These are phyloP conservation scores for Chaetops frenatus DNA, from an alignment of 2,113 vertebrate species.

Conservation along the genomic window DNA sequence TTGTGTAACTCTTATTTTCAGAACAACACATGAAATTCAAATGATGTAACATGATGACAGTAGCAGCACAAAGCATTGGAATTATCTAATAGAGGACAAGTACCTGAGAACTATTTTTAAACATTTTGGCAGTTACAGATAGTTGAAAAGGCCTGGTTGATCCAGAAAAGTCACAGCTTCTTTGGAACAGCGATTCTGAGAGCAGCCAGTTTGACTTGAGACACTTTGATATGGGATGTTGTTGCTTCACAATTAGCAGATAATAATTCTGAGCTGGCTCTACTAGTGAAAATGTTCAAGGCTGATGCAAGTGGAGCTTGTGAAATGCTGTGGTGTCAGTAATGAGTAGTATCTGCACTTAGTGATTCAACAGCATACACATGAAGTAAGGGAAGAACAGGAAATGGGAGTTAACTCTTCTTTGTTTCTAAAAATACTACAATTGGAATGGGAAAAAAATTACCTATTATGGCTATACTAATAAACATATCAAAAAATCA, in stretches of 20 bases:
- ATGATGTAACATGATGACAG: neutral
- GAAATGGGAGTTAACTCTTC: slow-evolving; percentile 37
- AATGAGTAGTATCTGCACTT: neutral
- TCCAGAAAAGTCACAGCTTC: neutral
- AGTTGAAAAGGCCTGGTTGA: neutral
- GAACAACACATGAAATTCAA: neutral
- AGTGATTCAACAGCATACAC: neutral
- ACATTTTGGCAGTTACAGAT: neutral
- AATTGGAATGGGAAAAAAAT: neutral
- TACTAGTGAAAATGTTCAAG: neutral
- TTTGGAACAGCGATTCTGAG: neutral
- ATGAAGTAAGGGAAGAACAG: neutral
- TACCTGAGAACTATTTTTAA: neutral
- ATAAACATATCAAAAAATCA: neutral
- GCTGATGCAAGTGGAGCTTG: neutral
- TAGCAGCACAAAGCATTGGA: neutral
- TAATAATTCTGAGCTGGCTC: neutral
- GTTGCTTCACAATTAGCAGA: neutral
- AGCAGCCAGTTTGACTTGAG: neutral
- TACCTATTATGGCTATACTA: neutral
- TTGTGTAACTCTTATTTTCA: slow-evolving; percentile 20
- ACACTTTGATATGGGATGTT: neutral
- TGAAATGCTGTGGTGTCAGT: neutral
- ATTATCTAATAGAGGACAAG: neutral
- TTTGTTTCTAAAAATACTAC: slow-evolving; percentile 34